Evolutionary conservation across 2,888 invertebrate species (phyloP), one percentile per base, ranked within the genome.

Genomic region (Pollenia amentaria): DNA sequence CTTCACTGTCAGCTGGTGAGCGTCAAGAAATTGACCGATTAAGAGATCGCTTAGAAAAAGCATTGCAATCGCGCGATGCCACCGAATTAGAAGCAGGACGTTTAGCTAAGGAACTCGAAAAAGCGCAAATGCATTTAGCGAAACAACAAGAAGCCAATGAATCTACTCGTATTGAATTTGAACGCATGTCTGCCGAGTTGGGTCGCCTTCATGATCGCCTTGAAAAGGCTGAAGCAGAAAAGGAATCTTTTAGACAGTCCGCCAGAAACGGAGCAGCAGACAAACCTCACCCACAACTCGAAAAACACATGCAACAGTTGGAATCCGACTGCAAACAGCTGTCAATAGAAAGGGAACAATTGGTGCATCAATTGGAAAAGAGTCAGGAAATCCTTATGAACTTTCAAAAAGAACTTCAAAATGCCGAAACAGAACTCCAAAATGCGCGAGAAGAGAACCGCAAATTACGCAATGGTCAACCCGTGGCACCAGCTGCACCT

Each of bases 321-420:
- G 98, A 98, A 92, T 95, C 95, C 1, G 98, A 98, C 88, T 95
- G 97, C 79, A 97, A 97, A 90, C 97, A 98, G 92, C 93, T 98
- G 90, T 96, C 97, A 18, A 95, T 97, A 88, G 98, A 98, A 92
- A 89, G 93, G 69, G 98, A 98, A 92, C 98, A 98, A 93, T 93
- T 98, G 87, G 97, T 98, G 1, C 95, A 96, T 88, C 98, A 98
- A 92, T 93, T 98, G 91, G 98, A 98, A 93, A 98, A 98, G 94
- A 97, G 97, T 57, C 98, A 98, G 92, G 97, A 98, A 89, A 97
- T 98, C 96, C 94, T 98, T 83, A 96, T 98, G 93, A 97, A 97
- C 93, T 98, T 98, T 96, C 98, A 98, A 92, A 96, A 97, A 92
- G 98, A 98, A 92, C 93, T 98, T 72, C 97, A 97, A 89, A 95